Percentiles rank a stretch among this genome's conserved stretches.
These are phyloP conservation scores for Dioctria linearis DNA, from an alignment of 2,888 invertebrate species.

Conservation along the genomic window DNA sequence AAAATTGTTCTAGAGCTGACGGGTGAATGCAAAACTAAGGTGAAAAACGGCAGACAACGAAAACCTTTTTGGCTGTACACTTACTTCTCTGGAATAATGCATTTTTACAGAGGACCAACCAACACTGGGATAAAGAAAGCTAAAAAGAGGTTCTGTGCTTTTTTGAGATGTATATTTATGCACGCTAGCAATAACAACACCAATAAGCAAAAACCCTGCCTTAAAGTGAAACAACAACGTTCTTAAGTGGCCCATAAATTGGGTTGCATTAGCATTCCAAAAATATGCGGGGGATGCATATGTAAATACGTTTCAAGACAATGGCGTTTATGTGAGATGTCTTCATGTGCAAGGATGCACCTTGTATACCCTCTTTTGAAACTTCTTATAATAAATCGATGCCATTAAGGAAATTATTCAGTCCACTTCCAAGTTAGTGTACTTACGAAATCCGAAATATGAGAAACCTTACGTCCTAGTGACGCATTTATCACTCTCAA, in stretches of 20 bases:
- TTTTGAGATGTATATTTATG: conserved; percentile 25
- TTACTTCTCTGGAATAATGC: conserved; percentile 37
- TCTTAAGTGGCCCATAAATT: conserved; percentile 62
- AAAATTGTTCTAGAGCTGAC: conserved; percentile 27
- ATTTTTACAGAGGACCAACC: conserved; percentile 1
- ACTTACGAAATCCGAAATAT: too few species aligned
- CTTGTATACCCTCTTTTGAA: too few species aligned
- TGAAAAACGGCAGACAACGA: conserved; percentile 31
- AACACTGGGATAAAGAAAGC: conserved; percentile 4
- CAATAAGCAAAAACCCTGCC: conserved; percentile 33
- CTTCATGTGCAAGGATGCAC: conserved; percentile 6
- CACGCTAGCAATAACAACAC: conserved; percentile 1
- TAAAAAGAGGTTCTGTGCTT: conserved; percentile 34
- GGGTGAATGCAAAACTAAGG: conserved; percentile 33
- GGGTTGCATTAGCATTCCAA: conserved; percentile 62
- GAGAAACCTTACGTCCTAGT: too few species aligned
- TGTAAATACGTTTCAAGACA: conserved; percentile 35
- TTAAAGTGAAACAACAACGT: conserved; percentile 58
- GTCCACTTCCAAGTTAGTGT: too few species aligned
- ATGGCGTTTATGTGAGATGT: conserved; percentile 26
- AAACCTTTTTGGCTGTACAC: conserved; percentile 36
- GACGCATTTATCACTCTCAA: too few species aligned
- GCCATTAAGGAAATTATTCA: too few species aligned
- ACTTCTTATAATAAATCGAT: too few species aligned
- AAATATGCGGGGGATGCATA: conserved; percentile 57